Evolutionary conservation across 2,113 vertebrate species (phyloP), one percentile per base, ranked within the genome.

Genomic region (Gadus chalcogrammus): DNA sequence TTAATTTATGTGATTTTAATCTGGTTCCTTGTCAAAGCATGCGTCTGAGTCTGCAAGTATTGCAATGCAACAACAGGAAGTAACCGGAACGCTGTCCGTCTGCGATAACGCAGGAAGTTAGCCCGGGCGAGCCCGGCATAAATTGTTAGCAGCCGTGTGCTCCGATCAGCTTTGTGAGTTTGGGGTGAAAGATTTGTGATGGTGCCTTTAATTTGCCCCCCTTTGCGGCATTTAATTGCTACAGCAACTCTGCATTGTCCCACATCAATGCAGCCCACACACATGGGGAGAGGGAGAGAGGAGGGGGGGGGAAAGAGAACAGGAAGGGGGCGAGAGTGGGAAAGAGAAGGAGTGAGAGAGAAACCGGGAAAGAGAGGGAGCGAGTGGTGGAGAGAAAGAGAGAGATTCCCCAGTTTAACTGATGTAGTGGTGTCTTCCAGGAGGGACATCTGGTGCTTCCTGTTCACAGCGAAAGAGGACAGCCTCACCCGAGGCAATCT

Each of bases 1-100:
- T 83, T 69, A 71, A 31, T 65, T 76, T 66, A 85, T 84, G 69
- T 69, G 62, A 71, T 70, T 84, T 85, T 84, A 84, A 84, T 85
- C 76, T 81, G 66, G 15, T 24, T 3, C 31, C 31, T 31, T 53
- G 15, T 53, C 17, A 11, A 6, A 69, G 20, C 22, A 52, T 27
- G 24, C 24, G 69, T 56, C 73, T 53, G 72, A 83, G 75, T 72
- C 68, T 69, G 82, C 82, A 82, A 82, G 78, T 58, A 76, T 38
- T 48, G 65, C 61, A 35, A 35, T 7, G 6, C 31, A 61, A 69
- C 62, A 59, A 38, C 18, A 35, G 20, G 11, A 61, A 60, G 60
- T 55, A 66, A 81, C 61, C 72, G 28, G 28, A 63, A 63, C 73
- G 31, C 31, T 35, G 31, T 35, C 31, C 4, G 31, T 35, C 31